phyloP scores from a whole-genome alignment of 2,113 vertebrate genomes.

The Aldabrachelys gigantea region DNA sequence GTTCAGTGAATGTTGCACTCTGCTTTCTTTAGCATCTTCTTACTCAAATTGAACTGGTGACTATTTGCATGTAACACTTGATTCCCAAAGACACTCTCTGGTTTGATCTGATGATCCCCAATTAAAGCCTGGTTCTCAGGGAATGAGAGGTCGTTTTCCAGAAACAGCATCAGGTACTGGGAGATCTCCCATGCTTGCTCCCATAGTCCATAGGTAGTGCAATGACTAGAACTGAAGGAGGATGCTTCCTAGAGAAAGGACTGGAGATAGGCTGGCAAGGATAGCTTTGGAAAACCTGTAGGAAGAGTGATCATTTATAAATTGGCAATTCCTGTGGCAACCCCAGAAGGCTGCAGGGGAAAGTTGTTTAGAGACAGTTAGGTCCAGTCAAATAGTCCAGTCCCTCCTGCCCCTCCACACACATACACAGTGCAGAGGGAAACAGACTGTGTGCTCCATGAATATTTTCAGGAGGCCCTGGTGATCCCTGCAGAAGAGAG shows the following conservation, averaged over 20 bases:
- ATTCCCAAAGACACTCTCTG: background rate
- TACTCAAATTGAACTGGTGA: no score
- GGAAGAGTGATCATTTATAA: background rate
- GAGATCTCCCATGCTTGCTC: background rate
- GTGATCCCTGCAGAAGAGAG: no score
- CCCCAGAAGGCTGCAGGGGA: background rate
- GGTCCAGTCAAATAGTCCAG: background rate
- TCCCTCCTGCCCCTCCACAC: background rate
- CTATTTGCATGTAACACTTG: background rate
- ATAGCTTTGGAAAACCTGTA: background rate
- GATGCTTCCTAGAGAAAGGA: background rate
- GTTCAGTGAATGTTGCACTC: no score
- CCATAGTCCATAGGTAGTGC: background rate
- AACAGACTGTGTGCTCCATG: background rate
- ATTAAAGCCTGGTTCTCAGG: background rate
- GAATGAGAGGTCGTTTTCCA: accelerated
- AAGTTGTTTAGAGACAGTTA: background rate
- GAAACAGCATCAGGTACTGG: background rate
- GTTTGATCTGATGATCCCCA: background rate
- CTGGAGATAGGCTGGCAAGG: background rate
- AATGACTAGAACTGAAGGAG: background rate
- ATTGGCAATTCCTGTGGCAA: background rate
- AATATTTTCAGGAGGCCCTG: background rate
- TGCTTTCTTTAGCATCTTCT: no score
- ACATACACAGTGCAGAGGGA: background rate